phyloP scores from a whole-genome alignment of 2,888 invertebrate genomes.

The Pterostichus niger region DNA sequence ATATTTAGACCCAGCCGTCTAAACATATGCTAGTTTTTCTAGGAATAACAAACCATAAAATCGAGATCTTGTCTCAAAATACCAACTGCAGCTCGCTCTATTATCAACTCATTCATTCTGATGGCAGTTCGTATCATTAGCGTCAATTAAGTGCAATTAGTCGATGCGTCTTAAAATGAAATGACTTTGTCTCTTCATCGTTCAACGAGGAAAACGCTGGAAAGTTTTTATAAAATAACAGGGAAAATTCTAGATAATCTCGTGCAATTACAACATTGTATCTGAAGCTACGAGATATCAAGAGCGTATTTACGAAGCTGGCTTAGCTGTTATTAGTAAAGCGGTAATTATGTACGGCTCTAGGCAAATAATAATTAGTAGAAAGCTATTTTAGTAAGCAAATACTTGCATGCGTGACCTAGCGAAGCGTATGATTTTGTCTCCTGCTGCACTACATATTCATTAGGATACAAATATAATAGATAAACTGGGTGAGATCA shows the following conservation, averaged over 20 bases:
- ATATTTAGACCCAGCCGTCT: too few species aligned
- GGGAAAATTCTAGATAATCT: slow-evolving; percentile 14
- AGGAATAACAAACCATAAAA: slow-evolving; percentile 13
- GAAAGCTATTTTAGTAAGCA: slow-evolving; percentile 24
- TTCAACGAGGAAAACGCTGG: background rate
- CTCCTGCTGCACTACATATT: too few species aligned
- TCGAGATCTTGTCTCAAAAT: slow-evolving; percentile 2
- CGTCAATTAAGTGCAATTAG: slow-evolving; percentile 32
- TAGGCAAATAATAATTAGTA: slow-evolving; percentile 20
- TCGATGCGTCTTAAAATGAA: slow-evolving; percentile 32
- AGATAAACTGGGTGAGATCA: too few species aligned
- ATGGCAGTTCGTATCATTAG: slow-evolving; percentile 50
- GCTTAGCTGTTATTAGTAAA: slow-evolving; percentile 22
- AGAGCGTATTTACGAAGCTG: slow-evolving; percentile 21
- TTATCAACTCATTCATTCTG: slow-evolving; percentile 13
- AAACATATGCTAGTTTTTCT: too few species aligned
- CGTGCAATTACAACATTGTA: slow-evolving; percentile 18
- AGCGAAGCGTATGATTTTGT: background rate
- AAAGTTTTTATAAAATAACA: slow-evolving; percentile 1
- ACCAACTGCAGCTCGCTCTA: background rate
- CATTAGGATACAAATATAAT: too few species aligned
- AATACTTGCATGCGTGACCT: background rate
- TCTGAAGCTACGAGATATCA: slow-evolving; percentile 4
- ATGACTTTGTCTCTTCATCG: slow-evolving; percentile 23
- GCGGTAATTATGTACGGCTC: slow-evolving; percentile 22